These are phyloP conservation scores for Cryptophagus acutangulus DNA, from an alignment of 2,888 invertebrate species.

Conservation along the genomic window DNA sequence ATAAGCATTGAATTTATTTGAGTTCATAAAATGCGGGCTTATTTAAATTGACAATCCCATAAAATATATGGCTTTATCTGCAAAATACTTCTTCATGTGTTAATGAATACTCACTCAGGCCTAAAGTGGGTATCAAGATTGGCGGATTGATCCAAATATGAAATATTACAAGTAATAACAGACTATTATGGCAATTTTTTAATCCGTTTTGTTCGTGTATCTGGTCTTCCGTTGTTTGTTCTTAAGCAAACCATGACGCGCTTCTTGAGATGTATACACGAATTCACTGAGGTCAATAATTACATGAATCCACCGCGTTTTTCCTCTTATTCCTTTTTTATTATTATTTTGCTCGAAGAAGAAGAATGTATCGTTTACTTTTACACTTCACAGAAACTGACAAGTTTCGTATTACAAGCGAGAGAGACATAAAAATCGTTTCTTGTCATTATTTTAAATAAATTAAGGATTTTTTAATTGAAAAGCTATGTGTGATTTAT, in stretches of 20 bases:
- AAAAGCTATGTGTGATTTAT: too few species aligned
- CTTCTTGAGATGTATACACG: slow-evolving; percentile 23
- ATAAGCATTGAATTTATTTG: too few species aligned
- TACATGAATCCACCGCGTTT: slow-evolving; percentile 11
- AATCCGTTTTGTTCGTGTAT: slow-evolving; percentile 39
- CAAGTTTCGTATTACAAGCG: slow-evolving; percentile 3
- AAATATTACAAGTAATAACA: slow-evolving; percentile 45
- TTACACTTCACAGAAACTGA: slow-evolving; percentile 6
- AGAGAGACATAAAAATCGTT: too few species aligned
- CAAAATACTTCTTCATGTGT: slow-evolving; percentile 4
- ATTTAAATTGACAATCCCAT: too few species aligned
- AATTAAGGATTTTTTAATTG: too few species aligned
- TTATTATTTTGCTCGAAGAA: background rate
- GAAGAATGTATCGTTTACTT: slow-evolving; percentile 8
- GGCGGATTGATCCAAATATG: slow-evolving; percentile 31
- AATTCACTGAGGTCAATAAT: slow-evolving; percentile 17
- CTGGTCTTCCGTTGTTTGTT: slow-evolving; percentile 46
- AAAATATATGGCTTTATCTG: too few species aligned
- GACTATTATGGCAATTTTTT: slow-evolving; percentile 36
- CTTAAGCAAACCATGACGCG: slow-evolving; percentile 43
- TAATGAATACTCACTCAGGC: slow-evolving; percentile 6
- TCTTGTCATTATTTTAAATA: too few species aligned
- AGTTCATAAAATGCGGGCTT: too few species aligned
- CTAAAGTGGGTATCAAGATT: slow-evolving; percentile 17
- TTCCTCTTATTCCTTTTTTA: background rate